Conservation (phyloP, 23 tunicate species). For the Halocynthia aurantium region DNA sequence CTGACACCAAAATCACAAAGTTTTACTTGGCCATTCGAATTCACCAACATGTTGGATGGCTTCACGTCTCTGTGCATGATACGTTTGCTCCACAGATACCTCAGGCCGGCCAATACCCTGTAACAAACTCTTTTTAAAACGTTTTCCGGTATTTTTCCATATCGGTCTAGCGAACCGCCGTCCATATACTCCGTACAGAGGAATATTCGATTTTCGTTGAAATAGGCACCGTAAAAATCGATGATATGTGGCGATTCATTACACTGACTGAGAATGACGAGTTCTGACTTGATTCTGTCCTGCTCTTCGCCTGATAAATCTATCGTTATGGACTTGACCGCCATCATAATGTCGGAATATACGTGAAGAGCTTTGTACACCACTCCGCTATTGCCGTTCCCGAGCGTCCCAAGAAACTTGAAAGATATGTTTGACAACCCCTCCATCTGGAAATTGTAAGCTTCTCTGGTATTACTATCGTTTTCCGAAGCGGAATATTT, state of each 20-base stretch:
- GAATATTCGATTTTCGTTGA: conserved; percentile 72
- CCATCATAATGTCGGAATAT: conserved; percentile 41
- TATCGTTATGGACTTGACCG: conserved; percentile 76
- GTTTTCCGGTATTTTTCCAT: conserved; percentile 48
- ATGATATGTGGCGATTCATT: conserved; percentile 80
- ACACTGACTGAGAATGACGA: conserved; percentile 73
- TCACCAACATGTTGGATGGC: conserved; percentile 87
- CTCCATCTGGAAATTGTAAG: conserved; percentile 1
- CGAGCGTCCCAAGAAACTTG: conserved; percentile 50
- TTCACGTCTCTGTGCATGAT: conserved; percentile 94
- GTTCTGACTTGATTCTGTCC: conserved; percentile 49
- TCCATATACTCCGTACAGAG: conserved; percentile 93
- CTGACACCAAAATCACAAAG: conserved; percentile 94
- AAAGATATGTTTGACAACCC: conserved; percentile 25
- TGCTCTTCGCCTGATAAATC: conserved; percentile 94
- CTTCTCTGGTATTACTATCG: not conserved
- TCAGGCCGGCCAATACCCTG: conserved; percentile 40
- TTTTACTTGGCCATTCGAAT: conserved; percentile 70
- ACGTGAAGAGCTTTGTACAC: conserved; percentile 69
- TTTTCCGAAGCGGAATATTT: not conserved
- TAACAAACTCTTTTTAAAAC: conserved; percentile 53
- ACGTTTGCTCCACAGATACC: conserved; percentile 53
- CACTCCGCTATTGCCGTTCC: conserved; percentile 92
- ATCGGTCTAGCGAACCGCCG: conserved; percentile 80
- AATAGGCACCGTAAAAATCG: conserved; percentile 84